Evolutionary conservation across 2,888 invertebrate species (phyloP).

Genomic region (Pollenia angustigena): DNA sequence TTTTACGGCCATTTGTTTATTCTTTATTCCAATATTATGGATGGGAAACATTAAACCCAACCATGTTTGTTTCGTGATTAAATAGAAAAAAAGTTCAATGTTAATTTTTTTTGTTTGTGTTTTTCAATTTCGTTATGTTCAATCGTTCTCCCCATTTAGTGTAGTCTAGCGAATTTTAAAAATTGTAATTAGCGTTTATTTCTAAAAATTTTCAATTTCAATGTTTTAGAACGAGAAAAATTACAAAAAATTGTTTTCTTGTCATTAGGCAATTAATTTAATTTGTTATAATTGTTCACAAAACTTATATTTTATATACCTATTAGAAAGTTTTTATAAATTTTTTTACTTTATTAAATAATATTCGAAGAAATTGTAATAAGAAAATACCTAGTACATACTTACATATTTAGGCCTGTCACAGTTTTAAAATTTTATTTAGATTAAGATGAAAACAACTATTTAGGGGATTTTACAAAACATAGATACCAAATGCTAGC

Average conservation of each 20-base stretch:
- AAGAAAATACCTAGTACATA: no score
- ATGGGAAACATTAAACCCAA: conserved; percentile 50
- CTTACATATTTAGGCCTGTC: no score
- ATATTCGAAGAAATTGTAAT: no score
- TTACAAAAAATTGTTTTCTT: not conserved
- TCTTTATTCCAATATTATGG: conserved; percentile 44
- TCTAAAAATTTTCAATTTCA: not conserved
- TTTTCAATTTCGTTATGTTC: conserved; percentile 41
- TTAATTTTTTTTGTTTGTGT: conserved; percentile 29
- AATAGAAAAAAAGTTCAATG: conserved; percentile 53
- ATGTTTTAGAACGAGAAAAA: not conserved
- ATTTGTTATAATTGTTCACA: not conserved
- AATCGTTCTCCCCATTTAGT: conserved; percentile 30
- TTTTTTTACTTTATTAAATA: no score
- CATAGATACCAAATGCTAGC: no score
- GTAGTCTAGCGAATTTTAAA: not conserved
- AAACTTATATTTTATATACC: no score
- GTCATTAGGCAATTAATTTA: conserved; percentile 20
- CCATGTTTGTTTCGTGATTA: conserved; percentile 44
- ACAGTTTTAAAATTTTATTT: no score
- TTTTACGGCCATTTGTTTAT: conserved; percentile 66
- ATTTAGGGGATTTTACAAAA: no score
- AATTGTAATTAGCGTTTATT: conserved; percentile 40
- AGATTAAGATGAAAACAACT: no score
- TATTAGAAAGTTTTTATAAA: no score